These are phyloP conservation scores for Parnassius orleans DNA, from an alignment of 2,888 invertebrate species.

Conservation along the genomic window DNA sequence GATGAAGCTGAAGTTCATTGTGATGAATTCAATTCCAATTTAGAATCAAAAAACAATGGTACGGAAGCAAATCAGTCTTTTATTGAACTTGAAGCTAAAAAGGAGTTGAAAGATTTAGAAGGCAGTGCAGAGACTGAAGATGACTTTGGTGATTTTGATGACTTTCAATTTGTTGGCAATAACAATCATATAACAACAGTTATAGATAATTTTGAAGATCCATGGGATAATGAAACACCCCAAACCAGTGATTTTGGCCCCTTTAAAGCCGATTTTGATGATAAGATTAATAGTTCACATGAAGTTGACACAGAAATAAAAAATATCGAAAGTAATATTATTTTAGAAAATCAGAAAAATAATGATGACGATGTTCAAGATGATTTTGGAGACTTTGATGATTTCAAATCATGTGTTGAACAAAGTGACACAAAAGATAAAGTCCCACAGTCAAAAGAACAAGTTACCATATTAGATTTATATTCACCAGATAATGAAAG, in stretches of 20 bases:
- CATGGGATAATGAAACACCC: conserved; percentile 55
- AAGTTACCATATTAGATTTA: conserved; percentile 55
- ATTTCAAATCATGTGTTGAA: conserved; percentile 61
- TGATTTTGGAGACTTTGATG: conserved; percentile 82
- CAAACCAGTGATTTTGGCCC: conserved; percentile 53
- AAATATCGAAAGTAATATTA: conserved; percentile 12
- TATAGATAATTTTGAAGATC: conserved; percentile 53
- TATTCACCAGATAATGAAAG: conserved; percentile 56
- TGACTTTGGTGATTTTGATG: conserved; percentile 78
- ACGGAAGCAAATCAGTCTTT: conserved; percentile 1
- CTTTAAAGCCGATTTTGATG: conserved; percentile 65
- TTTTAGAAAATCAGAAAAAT: conserved; percentile 29
- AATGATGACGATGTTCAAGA: conserved; percentile 61
- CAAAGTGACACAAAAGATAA: conserved; percentile 31
- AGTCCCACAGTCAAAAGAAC: conserved; percentile 31
- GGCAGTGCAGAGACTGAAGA: conserved; percentile 43
- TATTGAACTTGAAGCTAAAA: conserved; percentile 4
- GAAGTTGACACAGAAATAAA: conserved; percentile 17
- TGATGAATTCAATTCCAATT: conserved; percentile 64
- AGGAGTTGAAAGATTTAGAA: conserved; percentile 9
- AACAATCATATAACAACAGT: conserved; percentile 36
- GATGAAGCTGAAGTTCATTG: conserved; percentile 42
- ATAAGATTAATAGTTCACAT: conserved; percentile 34
- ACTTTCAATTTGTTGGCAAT: conserved; percentile 66
- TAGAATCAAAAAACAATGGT: conserved; percentile 8